Conservation (phyloP, 2,888 invertebrate genomes). For the Eulithis testata region DNA sequence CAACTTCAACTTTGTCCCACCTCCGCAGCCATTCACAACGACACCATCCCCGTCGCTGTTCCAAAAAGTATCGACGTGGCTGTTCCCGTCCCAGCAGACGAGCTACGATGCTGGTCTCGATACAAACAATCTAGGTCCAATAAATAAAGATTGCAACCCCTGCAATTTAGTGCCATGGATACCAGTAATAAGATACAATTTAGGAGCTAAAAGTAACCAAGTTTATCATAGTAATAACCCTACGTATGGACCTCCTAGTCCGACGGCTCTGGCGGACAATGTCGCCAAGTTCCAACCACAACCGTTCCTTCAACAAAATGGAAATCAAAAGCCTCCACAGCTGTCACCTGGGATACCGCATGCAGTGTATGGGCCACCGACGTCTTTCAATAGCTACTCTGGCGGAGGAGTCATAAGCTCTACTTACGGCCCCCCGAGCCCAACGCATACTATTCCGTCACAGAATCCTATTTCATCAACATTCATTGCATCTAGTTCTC, state of each 20-base stretch:
- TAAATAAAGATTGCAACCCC: slow-evolving; percentile 87
- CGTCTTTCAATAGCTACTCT: slow-evolving; percentile 49
- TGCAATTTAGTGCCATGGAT: slow-evolving; percentile 94
- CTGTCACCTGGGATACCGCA: slow-evolving; percentile 58
- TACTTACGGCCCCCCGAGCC: slow-evolving; percentile 67
- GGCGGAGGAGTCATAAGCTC: slow-evolving; percentile 55
- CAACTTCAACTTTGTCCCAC: slow-evolving; percentile 76
- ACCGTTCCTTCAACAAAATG: slow-evolving; percentile 53
- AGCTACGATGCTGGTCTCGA: slow-evolving; percentile 54
- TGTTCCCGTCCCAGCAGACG: slow-evolving; percentile 82
- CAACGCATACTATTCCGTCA: slow-evolving; percentile 64
- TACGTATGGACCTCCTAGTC: slow-evolving; percentile 75
- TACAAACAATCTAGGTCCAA: slow-evolving; percentile 58
- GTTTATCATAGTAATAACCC: slow-evolving; percentile 60
- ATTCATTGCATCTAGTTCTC: slow-evolving; percentile 54
- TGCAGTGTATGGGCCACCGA: slow-evolving; percentile 64
- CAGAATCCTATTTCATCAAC: slow-evolving; percentile 58
- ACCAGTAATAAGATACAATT: slow-evolving; percentile 86
- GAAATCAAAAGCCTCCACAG: slow-evolving; percentile 51
- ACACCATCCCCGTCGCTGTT: slow-evolving; percentile 82
- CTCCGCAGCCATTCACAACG: slow-evolving; percentile 73
- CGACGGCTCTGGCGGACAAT: slow-evolving; percentile 64
- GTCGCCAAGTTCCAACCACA: slow-evolving; percentile 58
- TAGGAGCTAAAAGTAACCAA: slow-evolving; percentile 64
- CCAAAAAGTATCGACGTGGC: slow-evolving; percentile 85